Percentiles rank a stretch among this genome's conserved stretches.
Evolutionary conservation across 2,113 vertebrate species (phyloP).

Genomic region (Anolis sagrei): DNA sequence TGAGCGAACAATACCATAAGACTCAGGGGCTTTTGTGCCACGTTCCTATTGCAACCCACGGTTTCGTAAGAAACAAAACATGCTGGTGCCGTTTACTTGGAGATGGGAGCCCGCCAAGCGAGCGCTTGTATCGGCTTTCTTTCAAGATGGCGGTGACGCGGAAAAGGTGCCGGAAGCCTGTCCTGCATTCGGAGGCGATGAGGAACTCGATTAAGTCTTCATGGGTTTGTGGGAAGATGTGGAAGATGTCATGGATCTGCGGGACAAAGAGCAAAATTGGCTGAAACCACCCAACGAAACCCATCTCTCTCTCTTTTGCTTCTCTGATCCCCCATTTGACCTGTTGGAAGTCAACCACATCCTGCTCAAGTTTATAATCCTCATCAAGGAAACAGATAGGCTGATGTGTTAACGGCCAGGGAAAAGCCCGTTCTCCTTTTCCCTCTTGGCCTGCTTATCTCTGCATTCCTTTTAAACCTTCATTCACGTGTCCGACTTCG

Average conservation of each 20-base stretch:
- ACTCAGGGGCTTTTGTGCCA: background rate
- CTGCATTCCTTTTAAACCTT: too few species aligned
- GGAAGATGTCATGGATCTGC: constrained; percentile 85
- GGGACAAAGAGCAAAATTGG: constrained; percentile 49
- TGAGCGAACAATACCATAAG: too few species aligned
- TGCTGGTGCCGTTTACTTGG: constrained; percentile 67
- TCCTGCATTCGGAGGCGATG: constrained; percentile 86
- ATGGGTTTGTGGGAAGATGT: constrained; percentile 81
- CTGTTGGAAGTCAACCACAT: too few species aligned
- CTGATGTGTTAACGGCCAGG: too few species aligned
- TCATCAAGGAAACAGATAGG: too few species aligned
- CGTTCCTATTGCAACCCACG: too few species aligned
- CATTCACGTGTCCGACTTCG: too few species aligned
- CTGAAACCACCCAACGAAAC: background rate
- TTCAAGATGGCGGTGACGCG: constrained; percentile 78
- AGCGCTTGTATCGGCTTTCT: constrained; percentile 80
- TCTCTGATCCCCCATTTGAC: too few species aligned
- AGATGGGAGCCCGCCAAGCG: constrained; percentile 75
- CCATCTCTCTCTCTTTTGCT: background rate
- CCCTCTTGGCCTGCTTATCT: too few species aligned
- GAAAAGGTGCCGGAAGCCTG: constrained; percentile 84
- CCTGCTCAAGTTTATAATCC: too few species aligned
- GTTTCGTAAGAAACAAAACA: background rate
- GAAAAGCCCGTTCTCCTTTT: too few species aligned
- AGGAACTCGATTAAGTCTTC: constrained; percentile 85